Evolutionary conservation across 2,113 vertebrate species (phyloP).

Genomic region (Typhlomys cinereus): DNA sequence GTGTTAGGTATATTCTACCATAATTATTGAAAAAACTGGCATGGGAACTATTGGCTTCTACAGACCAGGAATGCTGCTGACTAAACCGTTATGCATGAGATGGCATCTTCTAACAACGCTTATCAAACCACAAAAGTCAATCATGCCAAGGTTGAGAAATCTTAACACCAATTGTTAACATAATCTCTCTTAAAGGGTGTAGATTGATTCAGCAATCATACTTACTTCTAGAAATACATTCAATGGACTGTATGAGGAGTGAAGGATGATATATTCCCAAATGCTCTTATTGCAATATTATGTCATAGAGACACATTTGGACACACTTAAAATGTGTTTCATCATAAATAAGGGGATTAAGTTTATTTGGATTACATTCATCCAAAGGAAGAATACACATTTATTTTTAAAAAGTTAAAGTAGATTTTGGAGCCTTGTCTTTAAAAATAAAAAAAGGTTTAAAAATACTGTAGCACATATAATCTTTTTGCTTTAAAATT

Average conservation of each 20-base stretch:
- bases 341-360: background rate
- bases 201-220: background rate
- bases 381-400: background rate
- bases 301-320: constrained; percentile 10
- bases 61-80: background rate
- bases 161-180: background rate
- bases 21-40: background rate
- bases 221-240: background rate
- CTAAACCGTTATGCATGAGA: background rate
- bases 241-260: background rate
- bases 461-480: background rate
- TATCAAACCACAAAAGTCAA: background rate
- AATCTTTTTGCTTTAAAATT: background rate
- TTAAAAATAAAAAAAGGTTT: background rate
- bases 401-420: background rate
- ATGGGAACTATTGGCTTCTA: background rate
- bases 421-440: background rate
- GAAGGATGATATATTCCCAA: background rate
- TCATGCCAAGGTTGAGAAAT: background rate
- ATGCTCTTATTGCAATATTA: background rate
- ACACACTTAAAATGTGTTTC: background rate
- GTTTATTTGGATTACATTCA: background rate
- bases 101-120: background rate
- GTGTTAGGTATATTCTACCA: background rate
- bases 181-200: background rate